Percentiles rank a stretch among this genome's conserved stretches.
phyloP scores from a whole-genome alignment of 2,113 vertebrate species.

The Vicugna pacos region DNA sequence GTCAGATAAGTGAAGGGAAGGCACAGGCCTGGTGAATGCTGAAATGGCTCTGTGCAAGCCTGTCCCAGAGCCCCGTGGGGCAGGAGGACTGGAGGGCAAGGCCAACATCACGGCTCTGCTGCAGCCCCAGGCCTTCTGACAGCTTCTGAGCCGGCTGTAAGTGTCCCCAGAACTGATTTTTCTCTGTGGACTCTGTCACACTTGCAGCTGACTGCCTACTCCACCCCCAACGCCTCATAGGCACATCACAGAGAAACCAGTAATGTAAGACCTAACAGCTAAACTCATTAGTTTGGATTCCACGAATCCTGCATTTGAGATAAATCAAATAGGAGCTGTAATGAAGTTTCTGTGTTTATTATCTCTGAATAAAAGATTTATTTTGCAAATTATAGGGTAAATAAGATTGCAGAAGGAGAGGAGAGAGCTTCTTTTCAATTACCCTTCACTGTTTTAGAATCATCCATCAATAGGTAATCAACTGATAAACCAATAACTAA shows the following conservation, averaged over 20 bases:
- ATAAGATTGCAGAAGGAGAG: constrained; percentile 18
- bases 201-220: not conserved
- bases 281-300: not conserved
- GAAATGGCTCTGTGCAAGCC: constrained; percentile 47
- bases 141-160: not conserved
- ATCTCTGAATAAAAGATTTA: not conserved
- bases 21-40: not conserved
- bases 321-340: not conserved
- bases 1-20: constrained; percentile 61
- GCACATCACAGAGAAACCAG: not conserved
- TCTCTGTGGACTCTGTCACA: not conserved
- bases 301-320: constrained; percentile 35
- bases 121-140: not conserved
- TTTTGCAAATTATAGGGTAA: constrained; percentile 54
- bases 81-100: constrained; percentile 12
- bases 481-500: not conserved
- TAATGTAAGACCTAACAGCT: not conserved
- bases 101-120: not conserved
- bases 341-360: not conserved
- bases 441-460: constrained; percentile 46
- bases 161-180: not conserved
- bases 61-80: not conserved
- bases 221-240: accelerated
- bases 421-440: not conserved
- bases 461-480: not conserved